Percentiles rank a stretch among this genome's conserved stretches.
These are phyloP conservation scores for Euphydryas editha DNA, from an alignment of 2,888 invertebrate species.

Conservation along the genomic window DNA sequence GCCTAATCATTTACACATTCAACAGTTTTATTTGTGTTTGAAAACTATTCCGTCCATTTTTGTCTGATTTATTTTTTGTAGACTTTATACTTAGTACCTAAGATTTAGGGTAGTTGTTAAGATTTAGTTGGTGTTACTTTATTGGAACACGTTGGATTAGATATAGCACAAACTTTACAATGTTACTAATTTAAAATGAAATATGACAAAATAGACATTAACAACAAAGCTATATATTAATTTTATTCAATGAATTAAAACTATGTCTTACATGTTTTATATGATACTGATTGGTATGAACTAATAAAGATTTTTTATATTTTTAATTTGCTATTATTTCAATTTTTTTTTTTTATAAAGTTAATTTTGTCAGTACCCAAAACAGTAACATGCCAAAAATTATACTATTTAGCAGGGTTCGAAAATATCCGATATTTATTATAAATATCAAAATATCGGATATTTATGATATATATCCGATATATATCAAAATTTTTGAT, in stretches of 20 bases:
- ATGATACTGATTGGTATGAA: constrained; percentile 10
- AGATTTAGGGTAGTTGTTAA: not conserved
- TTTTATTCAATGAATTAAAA: not conserved
- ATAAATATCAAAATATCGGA: too few species aligned
- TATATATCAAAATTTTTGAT: too few species aligned
- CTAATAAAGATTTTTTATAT: constrained; percentile 8
- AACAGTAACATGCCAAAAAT: too few species aligned
- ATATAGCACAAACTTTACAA: not conserved
- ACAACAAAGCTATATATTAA: not conserved
- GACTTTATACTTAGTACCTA: not conserved
- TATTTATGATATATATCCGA: too few species aligned
- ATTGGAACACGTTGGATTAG: not conserved
- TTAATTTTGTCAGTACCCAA: too few species aligned
- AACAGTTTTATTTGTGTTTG: constrained; percentile 1
- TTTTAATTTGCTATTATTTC: too few species aligned
- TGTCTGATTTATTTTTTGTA: constrained; percentile 12
- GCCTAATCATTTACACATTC: constrained; percentile 55
- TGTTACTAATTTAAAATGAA: not conserved
- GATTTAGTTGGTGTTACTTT: not conserved
- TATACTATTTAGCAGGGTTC: too few species aligned
- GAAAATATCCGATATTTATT: too few species aligned
- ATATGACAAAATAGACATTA: not conserved
- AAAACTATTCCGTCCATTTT: constrained; percentile 26
- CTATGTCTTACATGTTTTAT: not conserved
- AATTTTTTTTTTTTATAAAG: not conserved